These are phyloP conservation scores for Gorsachius magnificus DNA, from an alignment of 2,797 vertebrate genomes.

Conservation along the genomic window DNA sequence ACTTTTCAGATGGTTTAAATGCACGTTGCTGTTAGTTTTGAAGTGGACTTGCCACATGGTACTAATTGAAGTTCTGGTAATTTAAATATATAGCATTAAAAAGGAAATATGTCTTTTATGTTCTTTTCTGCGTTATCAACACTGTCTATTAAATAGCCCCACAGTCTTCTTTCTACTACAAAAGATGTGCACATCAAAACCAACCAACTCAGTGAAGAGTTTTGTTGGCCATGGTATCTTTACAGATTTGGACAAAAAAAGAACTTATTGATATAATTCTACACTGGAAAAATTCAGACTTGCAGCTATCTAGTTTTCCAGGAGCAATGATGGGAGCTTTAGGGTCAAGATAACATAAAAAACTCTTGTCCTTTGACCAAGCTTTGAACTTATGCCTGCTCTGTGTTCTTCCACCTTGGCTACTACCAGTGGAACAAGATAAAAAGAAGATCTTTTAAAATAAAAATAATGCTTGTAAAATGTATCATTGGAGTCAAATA, in stretches of 20 bases:
- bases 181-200: conserved; percentile 26
- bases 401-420: background rate
- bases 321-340: background rate
- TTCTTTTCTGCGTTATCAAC: background rate
- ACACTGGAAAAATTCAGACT: background rate
- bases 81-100: conserved; percentile 9
- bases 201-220: background rate
- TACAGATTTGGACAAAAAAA: background rate
- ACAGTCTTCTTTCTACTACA: background rate
- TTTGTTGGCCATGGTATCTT: background rate
- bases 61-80: background rate
- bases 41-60: background rate
- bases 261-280: background rate
- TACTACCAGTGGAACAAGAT: background rate
- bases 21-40: background rate
- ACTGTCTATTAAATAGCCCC: background rate
- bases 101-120: background rate
- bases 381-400: background rate
- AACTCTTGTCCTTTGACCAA: background rate
- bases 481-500: background rate
- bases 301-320: background rate
- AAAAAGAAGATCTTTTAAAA: background rate
- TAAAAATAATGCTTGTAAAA: conserved; percentile 17
- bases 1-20: background rate
- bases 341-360: background rate